Evolutionary conservation across 2,797 vertebrate species (phyloP).

Genomic region (Aphelocoma californica): DNA sequence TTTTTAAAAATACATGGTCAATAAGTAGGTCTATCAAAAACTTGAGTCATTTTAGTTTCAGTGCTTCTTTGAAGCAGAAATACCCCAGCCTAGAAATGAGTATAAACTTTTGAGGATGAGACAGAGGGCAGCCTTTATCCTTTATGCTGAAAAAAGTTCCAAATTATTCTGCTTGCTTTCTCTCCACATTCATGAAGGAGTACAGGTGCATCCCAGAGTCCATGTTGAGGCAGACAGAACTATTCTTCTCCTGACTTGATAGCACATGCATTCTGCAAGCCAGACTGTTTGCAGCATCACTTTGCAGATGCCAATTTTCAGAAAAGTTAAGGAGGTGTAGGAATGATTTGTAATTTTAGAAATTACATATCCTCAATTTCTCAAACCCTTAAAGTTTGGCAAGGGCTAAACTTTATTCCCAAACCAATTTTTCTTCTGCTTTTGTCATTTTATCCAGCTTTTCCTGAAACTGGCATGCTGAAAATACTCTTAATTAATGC

Average conservation of each 20-base stretch:
- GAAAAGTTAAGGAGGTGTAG: background rate
- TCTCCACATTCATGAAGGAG: accelerated
- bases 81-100: background rate
- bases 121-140: background rate
- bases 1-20: background rate
- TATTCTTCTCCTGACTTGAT: background rate
- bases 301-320: background rate
- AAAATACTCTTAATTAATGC: background rate
- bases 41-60: background rate
- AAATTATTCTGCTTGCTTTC: background rate
- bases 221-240: background rate
- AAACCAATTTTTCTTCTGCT: background rate
- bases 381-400: background rate
- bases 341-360: background rate
- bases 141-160: background rate
- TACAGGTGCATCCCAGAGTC: background rate
- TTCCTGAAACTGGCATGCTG: background rate
- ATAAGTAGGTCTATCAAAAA: background rate
- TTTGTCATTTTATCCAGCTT: background rate
- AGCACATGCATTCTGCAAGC: accelerated
- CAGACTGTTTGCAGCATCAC: background rate
- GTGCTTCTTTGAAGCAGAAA: background rate
- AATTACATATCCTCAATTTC: background rate
- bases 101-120: background rate
- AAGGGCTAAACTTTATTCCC: background rate